Evolutionary conservation across 2,888 invertebrate genomes (phyloP).

Genomic region (Dexiosoma caninum): DNA sequence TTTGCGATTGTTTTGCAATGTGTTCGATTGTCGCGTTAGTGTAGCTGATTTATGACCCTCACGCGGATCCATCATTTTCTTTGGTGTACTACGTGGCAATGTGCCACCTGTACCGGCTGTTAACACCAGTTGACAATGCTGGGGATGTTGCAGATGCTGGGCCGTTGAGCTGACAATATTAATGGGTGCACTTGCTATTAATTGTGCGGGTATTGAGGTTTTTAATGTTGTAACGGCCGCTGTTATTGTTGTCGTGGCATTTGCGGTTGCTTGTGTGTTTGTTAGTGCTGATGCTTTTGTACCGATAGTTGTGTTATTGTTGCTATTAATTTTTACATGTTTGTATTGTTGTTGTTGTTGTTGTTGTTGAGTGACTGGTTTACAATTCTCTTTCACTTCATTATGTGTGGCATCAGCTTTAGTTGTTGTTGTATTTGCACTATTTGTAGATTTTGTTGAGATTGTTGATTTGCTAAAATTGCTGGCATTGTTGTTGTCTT

Average conservation of each 20-base stretch:
- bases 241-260: slow-evolving; percentile 12
- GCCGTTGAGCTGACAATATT: slow-evolving; percentile 64
- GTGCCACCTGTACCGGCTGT: slow-evolving; percentile 72
- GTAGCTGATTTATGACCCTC: slow-evolving; percentile 72
- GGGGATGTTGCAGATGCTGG: slow-evolving; percentile 68
- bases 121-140: slow-evolving; percentile 69
- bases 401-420: slow-evolving; percentile 44
- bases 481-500: slow-evolving; percentile 12
- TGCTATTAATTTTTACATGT: slow-evolving; percentile 14
- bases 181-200: slow-evolving; percentile 59
- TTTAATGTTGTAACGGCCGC: slow-evolving; percentile 11
- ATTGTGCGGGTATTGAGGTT: slow-evolving; percentile 41
- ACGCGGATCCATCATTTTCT: slow-evolving; percentile 69
- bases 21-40: slow-evolving; percentile 71
- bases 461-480: slow-evolving; percentile 24
- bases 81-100: slow-evolving; percentile 74
- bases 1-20: slow-evolving; percentile 64
- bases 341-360: slow-evolving; percentile 30
- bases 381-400: slow-evolving; percentile 61
- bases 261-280: slow-evolving; percentile 23
- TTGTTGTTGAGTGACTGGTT: slow-evolving; percentile 27
- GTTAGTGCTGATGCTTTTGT: slow-evolving; percentile 30
- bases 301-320: slow-evolving; percentile 1
- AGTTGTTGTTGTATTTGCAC: slow-evolving; percentile 19
- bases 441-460: slow-evolving; percentile 44